Base-by-base conservation (phyloP, 2,888 invertebrate genomes). In the Rhopalosiphum nymphaeae region DNA sequence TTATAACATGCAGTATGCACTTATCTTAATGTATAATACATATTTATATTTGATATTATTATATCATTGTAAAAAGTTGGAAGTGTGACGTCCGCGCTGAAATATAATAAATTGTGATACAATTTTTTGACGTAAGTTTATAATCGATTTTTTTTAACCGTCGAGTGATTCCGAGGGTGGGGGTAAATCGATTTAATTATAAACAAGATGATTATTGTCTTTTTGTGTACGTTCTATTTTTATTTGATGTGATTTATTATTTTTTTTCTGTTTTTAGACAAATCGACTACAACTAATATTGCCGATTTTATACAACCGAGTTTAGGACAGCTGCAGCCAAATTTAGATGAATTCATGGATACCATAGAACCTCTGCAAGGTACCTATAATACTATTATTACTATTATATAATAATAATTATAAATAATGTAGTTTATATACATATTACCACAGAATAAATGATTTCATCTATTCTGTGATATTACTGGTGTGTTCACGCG, bases 251-350 rank as follows among this genome's bases (percentile, higher is more conserved):
- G n/a, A 25, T 91, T 16, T 21, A 25, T 49, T 56, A 53, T 44
- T 85, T 21, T 46, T 53, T 88, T 25, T 88, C 46, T 91, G 84
- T 92, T 96, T 96, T 84, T 96, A 98, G 98, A 98, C 91, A 97
- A 98, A 96, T 98, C 97, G 95, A 98, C 98, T 93, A 98, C 97
- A 95, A 98, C 98, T 93, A 98, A 98, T 95, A 97, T 98, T 95
- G 98, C 99, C 91, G 99, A 99, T 96, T 98, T 99, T 96, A 99
- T 99, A 96, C 99, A 99, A 96, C 99, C 99, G 92, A 99, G 99
- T 96, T 97, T 99, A 95, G 98, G 99, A 85, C 99, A 99, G 93
- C 96, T 99, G 95, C 99, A 99, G 96, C 99, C 99, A 95, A 99
- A 98, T 96, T 97, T 99, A 95, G 99, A 99, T 96, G 99, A 99